These are phyloP conservation scores for Rhinopomastus cyanomelas DNA, from an alignment of 2,113 vertebrate species.

Conservation along the genomic window DNA sequence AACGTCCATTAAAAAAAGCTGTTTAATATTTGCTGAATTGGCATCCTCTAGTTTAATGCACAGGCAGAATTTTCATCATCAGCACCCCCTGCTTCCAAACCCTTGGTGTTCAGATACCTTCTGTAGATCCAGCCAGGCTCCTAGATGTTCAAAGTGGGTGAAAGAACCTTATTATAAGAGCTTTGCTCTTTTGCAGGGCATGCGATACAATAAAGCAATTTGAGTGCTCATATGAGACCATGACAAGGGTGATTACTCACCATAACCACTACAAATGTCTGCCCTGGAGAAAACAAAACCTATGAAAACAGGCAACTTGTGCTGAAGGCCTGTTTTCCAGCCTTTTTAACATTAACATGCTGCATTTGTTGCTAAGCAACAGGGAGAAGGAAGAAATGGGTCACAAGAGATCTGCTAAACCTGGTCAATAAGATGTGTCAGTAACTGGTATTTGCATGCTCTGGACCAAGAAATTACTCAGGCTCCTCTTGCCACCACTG, in stretches of 20 bases:
- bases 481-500: neutral
- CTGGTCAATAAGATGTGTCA: conserved; percentile 32
- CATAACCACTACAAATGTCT: conserved; percentile 23
- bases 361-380: conserved; percentile 69
- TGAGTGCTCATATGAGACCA: conserved; percentile 29
- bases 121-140: neutral
- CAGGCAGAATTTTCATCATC: neutral
- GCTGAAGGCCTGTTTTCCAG: conserved; percentile 26
- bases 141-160: neutral
- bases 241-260: conserved; percentile 44
- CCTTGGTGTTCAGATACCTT: neutral
- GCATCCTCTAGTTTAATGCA: neutral
- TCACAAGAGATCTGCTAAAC: conserved; percentile 36
- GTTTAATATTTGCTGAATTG: neutral
- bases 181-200: conserved; percentile 12
- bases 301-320: conserved; percentile 11
- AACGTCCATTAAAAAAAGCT: neutral
- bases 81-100: neutral
- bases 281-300: conserved; percentile 25
- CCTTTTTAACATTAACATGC: conserved; percentile 36
- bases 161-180: neutral
- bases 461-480: neutral
- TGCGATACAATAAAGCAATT: neutral
- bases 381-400: conserved; percentile 52
- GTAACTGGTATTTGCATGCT: neutral